Conservation (phyloP, 2,797 vertebrate species). For the Tamandua tetradactyla region DNA sequence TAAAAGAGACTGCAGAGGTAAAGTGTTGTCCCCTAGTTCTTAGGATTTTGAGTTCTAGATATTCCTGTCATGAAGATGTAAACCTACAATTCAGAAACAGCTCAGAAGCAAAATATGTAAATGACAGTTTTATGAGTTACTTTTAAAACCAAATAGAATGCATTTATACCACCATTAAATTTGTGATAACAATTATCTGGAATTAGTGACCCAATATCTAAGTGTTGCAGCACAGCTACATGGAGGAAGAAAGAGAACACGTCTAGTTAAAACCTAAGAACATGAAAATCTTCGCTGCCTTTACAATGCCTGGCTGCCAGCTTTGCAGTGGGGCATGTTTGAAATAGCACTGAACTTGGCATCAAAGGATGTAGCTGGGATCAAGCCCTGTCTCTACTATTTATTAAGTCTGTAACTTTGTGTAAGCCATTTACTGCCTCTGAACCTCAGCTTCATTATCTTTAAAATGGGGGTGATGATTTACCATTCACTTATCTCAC, state of each 20-base stretch:
- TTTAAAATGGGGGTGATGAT: background rate
- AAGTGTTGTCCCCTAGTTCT: background rate
- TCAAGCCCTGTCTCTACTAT: conserved; percentile 49
- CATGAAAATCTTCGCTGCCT: background rate
- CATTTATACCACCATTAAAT: background rate
- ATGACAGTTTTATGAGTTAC: background rate
- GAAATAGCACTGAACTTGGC: conserved; percentile 8
- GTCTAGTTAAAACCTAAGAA: conserved; percentile 38
- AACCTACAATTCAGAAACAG: conserved; percentile 36
- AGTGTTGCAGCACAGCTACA: background rate
- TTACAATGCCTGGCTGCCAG: background rate
- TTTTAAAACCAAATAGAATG: background rate
- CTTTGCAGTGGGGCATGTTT: background rate
- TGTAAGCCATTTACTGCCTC: background rate
- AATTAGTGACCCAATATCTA: conserved; percentile 39
- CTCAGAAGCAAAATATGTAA: conserved; percentile 48
- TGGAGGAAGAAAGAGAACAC: background rate
- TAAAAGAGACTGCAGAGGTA: background rate
- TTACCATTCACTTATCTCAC: background rate
- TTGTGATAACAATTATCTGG: background rate
- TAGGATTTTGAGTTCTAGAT: background rate
- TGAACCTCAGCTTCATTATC: conserved; percentile 29
- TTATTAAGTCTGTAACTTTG: conserved; percentile 33
- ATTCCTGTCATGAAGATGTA: background rate
- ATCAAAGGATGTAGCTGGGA: conserved; percentile 22